Conservation (phyloP, 2,797 vertebrate genomes). For the Petrocephalus sullivani region DNA sequence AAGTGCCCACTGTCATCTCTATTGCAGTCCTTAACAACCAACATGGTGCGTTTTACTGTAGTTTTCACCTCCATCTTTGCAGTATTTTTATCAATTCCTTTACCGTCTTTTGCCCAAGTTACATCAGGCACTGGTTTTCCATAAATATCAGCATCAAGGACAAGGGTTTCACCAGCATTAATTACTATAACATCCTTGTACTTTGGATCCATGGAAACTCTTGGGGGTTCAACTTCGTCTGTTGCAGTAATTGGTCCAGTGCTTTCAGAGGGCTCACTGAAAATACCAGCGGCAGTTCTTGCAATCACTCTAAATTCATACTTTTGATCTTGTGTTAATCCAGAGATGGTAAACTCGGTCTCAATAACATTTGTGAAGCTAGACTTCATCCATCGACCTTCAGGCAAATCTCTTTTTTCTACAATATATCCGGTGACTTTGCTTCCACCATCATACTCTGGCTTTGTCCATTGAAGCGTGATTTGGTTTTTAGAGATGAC, state of each 20-base stretch:
- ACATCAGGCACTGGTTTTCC: constrained; percentile 90
- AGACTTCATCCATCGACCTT: constrained; percentile 89
- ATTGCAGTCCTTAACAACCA: constrained; percentile 87
- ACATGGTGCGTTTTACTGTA: constrained; percentile 72
- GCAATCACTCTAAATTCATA: constrained; percentile 98
- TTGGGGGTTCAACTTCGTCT: constrained; percentile 94
- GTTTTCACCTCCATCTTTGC: constrained; percentile 88
- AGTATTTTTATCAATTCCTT: constrained; percentile 75
- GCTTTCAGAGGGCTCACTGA: constrained; percentile 89
- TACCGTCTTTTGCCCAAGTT: constrained; percentile 87
- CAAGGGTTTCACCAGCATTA: constrained; percentile 81
- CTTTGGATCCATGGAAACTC: constrained; percentile 91
- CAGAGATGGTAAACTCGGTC: constrained; percentile 82
- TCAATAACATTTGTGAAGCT: constrained; percentile 96
- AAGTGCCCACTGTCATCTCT: constrained; percentile 87
- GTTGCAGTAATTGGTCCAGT: constrained; percentile 88
- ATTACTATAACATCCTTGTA: constrained; percentile 89
- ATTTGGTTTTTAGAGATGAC: constrained; percentile 82
- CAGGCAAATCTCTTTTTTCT: constrained; percentile 89
- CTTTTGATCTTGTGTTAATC: constrained; percentile 82
- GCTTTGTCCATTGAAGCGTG: constrained; percentile 90
- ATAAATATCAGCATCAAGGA: constrained; percentile 86
- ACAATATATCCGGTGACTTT: constrained; percentile 94
- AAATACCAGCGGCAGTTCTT: constrained; percentile 88
- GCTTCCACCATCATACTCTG: constrained; percentile 94